Conservation (phyloP, 1,140 invertebrate genomes). For the Cotesia vestalis region DNA sequence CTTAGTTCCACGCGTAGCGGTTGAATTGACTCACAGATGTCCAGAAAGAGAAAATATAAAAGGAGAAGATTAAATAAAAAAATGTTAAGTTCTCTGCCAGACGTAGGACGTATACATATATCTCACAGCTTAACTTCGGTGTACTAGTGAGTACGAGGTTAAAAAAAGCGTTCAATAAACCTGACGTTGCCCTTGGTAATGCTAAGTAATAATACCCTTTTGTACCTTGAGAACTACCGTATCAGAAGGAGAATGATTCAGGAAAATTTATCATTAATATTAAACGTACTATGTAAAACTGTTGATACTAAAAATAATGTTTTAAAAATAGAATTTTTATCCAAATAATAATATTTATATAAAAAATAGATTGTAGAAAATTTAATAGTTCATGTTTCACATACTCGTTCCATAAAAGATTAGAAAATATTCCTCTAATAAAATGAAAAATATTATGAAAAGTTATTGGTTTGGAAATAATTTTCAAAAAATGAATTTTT, state of each 20-base stretch:
- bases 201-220: constrained; percentile 52
- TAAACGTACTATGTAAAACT: neutral
- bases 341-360: neutral
- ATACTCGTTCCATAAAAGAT: neutral
- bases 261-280: constrained; percentile 30
- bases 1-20: neutral
- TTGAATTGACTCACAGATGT: constrained; percentile 17
- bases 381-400: neutral
- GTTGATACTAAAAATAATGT: neutral
- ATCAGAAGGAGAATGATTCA: constrained; percentile 27
- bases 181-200: constrained; percentile 53
- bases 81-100: constrained; percentile 16
- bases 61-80: neutral
- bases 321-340: no score
- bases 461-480: no score
- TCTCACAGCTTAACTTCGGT: neutral
- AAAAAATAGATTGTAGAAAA: neutral
- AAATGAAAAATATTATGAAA: no score
- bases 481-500: no score
- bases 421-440: no score
- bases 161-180: constrained; percentile 49
- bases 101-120: constrained; percentile 11
- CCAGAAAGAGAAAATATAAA: neutral
- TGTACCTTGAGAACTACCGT: constrained; percentile 47
- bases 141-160: constrained; percentile 30